These are phyloP conservation scores for Ophiodon elongatus DNA, from an alignment of 2,113 vertebrate genomes.

Conservation along the genomic window DNA sequence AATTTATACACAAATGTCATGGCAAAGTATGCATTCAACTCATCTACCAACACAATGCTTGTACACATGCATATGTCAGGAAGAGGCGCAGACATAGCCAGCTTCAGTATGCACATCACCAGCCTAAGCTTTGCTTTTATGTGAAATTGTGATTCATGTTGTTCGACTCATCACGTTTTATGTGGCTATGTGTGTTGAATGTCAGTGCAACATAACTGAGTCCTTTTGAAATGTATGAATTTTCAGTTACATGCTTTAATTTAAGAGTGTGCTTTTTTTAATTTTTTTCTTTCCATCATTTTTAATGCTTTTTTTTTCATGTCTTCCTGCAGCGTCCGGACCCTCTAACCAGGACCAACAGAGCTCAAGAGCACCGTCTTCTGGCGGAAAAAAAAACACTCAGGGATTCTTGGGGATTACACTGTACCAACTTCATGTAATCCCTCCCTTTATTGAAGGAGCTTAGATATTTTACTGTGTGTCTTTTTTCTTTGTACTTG, in stretches of 20 bases:
- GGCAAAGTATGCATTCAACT: neutral
- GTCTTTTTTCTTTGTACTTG: neutral
- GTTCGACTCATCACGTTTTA: neutral
- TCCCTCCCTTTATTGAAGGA: constrained; percentile 26
- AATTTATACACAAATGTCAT: neutral
- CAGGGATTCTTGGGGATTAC: constrained; percentile 27
- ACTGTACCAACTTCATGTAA: constrained; percentile 23
- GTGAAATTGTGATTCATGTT: neutral
- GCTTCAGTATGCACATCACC: neutral
- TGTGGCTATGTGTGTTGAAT: neutral
- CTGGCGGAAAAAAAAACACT: constrained; percentile 56
- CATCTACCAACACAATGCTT: neutral
- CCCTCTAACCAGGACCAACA: constrained; percentile 12
- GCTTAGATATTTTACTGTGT: neutral
- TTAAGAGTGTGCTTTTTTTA: too few species aligned
- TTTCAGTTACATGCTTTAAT: neutral
- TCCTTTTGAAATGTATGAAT: neutral
- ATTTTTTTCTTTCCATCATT: constrained; percentile 13
- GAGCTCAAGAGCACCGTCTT: constrained; percentile 66
- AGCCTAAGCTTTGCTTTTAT: neutral
- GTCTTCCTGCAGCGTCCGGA: constrained; percentile 50
- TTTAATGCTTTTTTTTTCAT: constrained; percentile 1
- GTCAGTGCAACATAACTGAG: neutral
- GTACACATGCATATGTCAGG: neutral
- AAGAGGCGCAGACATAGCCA: neutral